Evolutionary conservation across 2,888 invertebrate species (phyloP).

Genomic region (Lasioglossum oenotherae): DNA sequence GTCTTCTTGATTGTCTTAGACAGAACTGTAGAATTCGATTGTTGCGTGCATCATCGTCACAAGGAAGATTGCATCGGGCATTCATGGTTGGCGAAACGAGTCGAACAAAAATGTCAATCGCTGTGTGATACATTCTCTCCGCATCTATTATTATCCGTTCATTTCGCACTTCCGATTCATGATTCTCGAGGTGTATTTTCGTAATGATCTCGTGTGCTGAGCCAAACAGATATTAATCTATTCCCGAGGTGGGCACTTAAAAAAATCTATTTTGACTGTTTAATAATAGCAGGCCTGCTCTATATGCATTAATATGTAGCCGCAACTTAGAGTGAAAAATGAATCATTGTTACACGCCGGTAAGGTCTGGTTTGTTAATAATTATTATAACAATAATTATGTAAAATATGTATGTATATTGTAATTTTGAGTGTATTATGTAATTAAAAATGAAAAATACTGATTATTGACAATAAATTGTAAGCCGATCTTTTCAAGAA

Average conservation of each 20-base stretch:
- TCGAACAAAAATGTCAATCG: constrained; percentile 16
- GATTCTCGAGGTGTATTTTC: constrained; percentile 30
- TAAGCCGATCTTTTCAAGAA: constrained; percentile 82
- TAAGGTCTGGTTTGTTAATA: constrained; percentile 82
- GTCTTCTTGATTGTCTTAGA: constrained; percentile 23
- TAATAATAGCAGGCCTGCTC: constrained; percentile 57
- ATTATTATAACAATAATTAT: constrained; percentile 79
- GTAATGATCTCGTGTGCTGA: constrained; percentile 17
- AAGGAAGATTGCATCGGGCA: background rate
- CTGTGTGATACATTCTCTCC: constrained; percentile 20
- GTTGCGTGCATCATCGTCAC: constrained; percentile 26
- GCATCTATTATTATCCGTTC: constrained; percentile 25
- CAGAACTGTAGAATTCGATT: constrained; percentile 24
- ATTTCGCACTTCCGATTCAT: constrained; percentile 10
- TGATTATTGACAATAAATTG: constrained; percentile 83
- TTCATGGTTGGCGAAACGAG: constrained; percentile 1
- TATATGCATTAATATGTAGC: constrained; percentile 61
- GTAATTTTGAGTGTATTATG: constrained; percentile 83
- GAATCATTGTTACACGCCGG: constrained; percentile 79
- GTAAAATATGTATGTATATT: constrained; percentile 84
- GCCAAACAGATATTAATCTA: constrained; percentile 11
- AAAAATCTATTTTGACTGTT: constrained; percentile 67
- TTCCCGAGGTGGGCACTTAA: constrained; percentile 24
- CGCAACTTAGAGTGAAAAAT: constrained; percentile 53
- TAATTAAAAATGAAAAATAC: constrained; percentile 79